These are phyloP conservation scores for Brachynemurus nebulosus DNA, from an alignment of 2,888 invertebrate species.

Conservation along the genomic window DNA sequence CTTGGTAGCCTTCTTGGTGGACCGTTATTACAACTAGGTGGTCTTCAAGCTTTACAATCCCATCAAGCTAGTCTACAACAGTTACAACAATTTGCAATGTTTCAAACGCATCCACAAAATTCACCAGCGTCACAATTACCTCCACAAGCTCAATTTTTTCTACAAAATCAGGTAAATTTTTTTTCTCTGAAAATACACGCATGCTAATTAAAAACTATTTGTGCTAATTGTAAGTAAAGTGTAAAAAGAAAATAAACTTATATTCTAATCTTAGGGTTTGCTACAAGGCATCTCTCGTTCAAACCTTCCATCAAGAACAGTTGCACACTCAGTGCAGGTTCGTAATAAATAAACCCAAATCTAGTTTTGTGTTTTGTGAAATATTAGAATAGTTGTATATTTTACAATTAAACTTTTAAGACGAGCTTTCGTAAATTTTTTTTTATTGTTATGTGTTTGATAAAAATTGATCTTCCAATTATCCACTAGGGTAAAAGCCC, in stretches of 20 bases:
- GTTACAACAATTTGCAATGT: constrained; percentile 49
- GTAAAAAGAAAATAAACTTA: not conserved
- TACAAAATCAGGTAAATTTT: constrained; percentile 57
- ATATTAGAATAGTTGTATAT: constrained; percentile 8
- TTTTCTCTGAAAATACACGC: not conserved
- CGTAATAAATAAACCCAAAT: too few relatives aligned
- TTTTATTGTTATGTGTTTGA: too few relatives aligned
- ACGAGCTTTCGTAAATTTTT: too few relatives aligned
- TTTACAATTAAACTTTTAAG: too few relatives aligned
- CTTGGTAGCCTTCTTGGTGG: constrained; percentile 30
- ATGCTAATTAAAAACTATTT: not conserved
- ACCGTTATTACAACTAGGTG: constrained; percentile 30
- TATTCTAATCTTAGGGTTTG: constrained; percentile 30
- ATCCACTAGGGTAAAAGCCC: too few relatives aligned
- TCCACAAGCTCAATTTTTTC: constrained; percentile 55
- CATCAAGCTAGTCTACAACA: constrained; percentile 48
- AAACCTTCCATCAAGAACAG: constrained; percentile 30
- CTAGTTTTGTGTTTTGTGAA: too few relatives aligned
- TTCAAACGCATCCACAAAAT: constrained; percentile 42
- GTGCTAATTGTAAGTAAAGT: not conserved
- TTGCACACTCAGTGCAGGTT: constrained; percentile 37
- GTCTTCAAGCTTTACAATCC: constrained; percentile 40
- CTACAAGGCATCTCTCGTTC: constrained; percentile 35
- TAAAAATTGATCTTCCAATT: too few relatives aligned
- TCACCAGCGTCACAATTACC: constrained; percentile 35